Evolutionary conservation across 2,113 vertebrate genomes (phyloP).

Genomic region (Scomber colias): DNA sequence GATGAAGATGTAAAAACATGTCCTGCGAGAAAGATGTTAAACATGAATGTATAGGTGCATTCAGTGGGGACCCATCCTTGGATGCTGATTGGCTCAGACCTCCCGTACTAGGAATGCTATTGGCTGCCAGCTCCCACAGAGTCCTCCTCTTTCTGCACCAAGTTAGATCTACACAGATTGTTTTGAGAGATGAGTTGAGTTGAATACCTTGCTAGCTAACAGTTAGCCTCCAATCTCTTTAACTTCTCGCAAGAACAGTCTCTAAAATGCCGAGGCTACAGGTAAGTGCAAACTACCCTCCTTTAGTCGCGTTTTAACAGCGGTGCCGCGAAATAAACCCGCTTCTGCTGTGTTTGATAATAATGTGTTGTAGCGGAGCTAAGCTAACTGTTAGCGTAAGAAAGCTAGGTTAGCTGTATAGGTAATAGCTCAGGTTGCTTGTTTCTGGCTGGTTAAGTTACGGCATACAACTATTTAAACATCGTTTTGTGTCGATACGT

Average conservation of each 20-base stretch:
- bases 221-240: conserved; percentile 60
- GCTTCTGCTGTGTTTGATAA: conserved; percentile 18
- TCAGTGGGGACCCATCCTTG: not conserved
- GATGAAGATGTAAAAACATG: not conserved
- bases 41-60: not conserved
- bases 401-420: conserved; percentile 48
- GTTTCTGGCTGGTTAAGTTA: conserved; percentile 13
- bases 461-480: not conserved
- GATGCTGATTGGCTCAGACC: conserved; percentile 57
- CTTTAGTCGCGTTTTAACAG: not conserved
- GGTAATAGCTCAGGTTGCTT: conserved; percentile 42
- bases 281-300: conserved; percentile 59
- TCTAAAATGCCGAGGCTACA: conserved; percentile 72
- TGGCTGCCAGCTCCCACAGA: conserved; percentile 33
- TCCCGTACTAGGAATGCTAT: conserved; percentile 30
- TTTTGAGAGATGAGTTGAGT: conserved; percentile 81
- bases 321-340: not conserved
- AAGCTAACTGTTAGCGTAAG: conserved; percentile 56
- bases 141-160: conserved; percentile 26
- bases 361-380: conserved; percentile 52
- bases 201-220: conserved; percentile 65
- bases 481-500: not conserved
- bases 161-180: conserved; percentile 68
- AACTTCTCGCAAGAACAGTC: conserved; percentile 64
- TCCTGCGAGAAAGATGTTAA: not conserved